phyloP scores from a whole-genome alignment of 2,888 invertebrate species.

The Exocentrus adspersus region DNA sequence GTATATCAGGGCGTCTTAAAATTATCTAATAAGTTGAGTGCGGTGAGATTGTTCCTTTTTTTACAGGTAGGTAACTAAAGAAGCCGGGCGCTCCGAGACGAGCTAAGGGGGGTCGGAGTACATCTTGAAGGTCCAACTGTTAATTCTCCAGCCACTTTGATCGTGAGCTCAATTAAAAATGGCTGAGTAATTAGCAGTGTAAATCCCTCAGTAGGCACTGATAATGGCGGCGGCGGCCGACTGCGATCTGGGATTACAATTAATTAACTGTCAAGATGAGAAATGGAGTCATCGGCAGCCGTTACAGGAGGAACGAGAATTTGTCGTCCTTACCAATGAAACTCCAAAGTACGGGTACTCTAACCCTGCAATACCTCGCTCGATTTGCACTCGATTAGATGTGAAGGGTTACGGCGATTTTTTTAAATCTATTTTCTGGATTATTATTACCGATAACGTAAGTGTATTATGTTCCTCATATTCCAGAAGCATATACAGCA shows the following conservation, averaged over 20 bases:
- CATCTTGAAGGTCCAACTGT: constrained; percentile 17
- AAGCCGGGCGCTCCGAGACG: too few species aligned
- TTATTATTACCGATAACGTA: too few species aligned
- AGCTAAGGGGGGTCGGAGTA: neutral
- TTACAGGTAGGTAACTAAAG: too few species aligned
- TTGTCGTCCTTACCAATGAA: constrained; percentile 21
- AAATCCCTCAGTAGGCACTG: constrained; percentile 36
- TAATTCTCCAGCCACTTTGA: constrained; percentile 29
- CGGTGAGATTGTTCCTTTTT: too few species aligned
- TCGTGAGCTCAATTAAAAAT: constrained; percentile 36
- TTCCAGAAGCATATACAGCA: too few species aligned
- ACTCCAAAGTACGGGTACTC: constrained; percentile 23
- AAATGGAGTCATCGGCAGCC: constrained; percentile 35
- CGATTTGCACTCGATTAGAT: neutral
- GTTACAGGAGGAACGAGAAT: constrained; percentile 12
- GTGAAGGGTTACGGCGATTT: neutral
- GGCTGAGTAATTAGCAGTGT: constrained; percentile 35
- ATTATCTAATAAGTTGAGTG: too few species aligned
- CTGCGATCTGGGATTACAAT: constrained; percentile 35
- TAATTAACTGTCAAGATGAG: constrained; percentile 35
- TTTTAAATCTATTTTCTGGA: too few species aligned
- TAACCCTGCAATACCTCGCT: constrained; percentile 1
- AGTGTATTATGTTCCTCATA: too few species aligned
- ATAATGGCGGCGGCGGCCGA: constrained; percentile 33
- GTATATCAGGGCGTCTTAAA: too few species aligned